Evolutionary conservation across 2,888 invertebrate species (phyloP), one percentile per base, ranked within the genome.

Genomic region (Onthophagus sagittarius): DNA sequence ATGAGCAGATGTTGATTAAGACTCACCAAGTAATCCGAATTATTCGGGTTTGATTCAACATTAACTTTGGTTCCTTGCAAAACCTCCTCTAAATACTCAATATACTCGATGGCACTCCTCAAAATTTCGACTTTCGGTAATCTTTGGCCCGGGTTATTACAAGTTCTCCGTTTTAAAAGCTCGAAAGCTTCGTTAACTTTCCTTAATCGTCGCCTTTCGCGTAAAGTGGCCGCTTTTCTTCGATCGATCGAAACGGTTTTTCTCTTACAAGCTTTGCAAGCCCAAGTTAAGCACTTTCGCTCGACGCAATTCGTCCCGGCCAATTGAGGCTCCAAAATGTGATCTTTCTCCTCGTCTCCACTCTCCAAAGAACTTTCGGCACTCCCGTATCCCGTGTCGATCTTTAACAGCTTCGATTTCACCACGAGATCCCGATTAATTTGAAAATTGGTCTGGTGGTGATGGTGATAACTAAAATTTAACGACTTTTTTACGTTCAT

Each of bases 131-230:
- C 94, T 88, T 99, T 99, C 0, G 99, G 98, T 79, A 99, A 88
- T 72, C 99, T 88, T 81, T 99, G 99, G 82, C 96, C 97, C 0
- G 98, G 98, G 87, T 96, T 97, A 73, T 96, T 94, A 80, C 98
- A 94, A 0, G 99, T 97, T 72, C 98, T 88, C 81, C 95, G 89
- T 82, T 99, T 95, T 62, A 99, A 87, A 76, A 96, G 91, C 86
- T 99, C 99, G 85, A 99, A 99, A 0, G 99, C 99, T 85, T 99
- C 99, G 85, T 99, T 99, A 85, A 97, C 97, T 91, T 99, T 98
- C 83, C 98, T 88, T 72, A 99, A 89, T 76, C 99, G 88, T 79
- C 98, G 87, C 77, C 99, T 88, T 85, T 99, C 99, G 2, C 99
- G 88, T 85, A 99, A 88, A 0, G 99, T 99, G 0, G 99, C 99